These are phyloP conservation scores for Enhydra lutris DNA, from an alignment of 2,113 vertebrate genomes.

Conservation along the genomic window DNA sequence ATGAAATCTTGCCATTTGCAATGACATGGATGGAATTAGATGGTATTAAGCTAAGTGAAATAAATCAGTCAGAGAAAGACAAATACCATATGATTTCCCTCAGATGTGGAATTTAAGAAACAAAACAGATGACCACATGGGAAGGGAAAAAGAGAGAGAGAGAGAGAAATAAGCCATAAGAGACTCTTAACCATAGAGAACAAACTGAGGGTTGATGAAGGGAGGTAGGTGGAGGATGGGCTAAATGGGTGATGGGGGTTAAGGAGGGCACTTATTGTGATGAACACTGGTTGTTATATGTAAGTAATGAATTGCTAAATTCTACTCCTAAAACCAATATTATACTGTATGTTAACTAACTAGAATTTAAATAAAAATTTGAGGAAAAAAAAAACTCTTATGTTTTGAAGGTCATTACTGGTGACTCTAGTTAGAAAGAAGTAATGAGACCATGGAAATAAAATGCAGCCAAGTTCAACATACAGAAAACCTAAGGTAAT, in stretches of 20 bases:
- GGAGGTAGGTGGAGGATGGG: not conserved
- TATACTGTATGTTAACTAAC: not conserved
- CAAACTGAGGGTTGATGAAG: not conserved
- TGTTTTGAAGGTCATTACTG: not conserved
- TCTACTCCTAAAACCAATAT: not conserved
- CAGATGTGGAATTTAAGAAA: not conserved
- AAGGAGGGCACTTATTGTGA: not conserved
- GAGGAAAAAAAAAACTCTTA: not conserved
- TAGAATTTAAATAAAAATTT: not conserved
- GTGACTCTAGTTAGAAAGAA: not conserved
- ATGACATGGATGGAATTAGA: not conserved
- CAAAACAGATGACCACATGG: not conserved
- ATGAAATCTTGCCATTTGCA: not conserved
- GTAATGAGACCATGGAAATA: not conserved
- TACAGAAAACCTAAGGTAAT: conserved; percentile 31
- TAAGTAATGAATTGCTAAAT: not conserved
- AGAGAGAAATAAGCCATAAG: not conserved
- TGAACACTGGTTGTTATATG: not conserved
- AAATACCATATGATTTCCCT: not conserved
- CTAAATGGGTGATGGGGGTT: not conserved
- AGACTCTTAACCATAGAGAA: not conserved
- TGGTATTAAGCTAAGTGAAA: not conserved
- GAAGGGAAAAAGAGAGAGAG: not conserved
- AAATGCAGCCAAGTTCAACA: conserved; percentile 65
- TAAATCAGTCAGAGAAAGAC: not conserved